Evolutionary conservation across 2,888 invertebrate genomes (phyloP), one percentile per base, ranked within the genome.

Genomic region (Artemia sinica): DNA sequence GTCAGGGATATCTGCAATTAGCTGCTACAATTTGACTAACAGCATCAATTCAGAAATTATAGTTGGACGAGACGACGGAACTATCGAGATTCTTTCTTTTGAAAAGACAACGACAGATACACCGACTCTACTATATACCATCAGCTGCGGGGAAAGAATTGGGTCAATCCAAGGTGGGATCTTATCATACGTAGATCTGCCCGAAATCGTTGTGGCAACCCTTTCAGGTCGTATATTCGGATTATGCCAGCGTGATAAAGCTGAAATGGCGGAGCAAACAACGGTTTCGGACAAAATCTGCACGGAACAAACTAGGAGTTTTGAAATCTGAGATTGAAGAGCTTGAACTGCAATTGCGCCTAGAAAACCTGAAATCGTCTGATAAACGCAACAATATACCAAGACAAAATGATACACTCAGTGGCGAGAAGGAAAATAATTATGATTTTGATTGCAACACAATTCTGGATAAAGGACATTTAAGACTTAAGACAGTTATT

Each of bases 251-350:
- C 63, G 28, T 18, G 63, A 58, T 9, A 58, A 11, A 28, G 28
- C 63, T 58, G 14, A 58, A 58, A 58, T 28, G n/a, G 63, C n/a
- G 63, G 63, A n/a, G 28, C 63, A 58, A 28, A 58, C 63, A 58
- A 58, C 63, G 8, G 12, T 58, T 58, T 18, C 63, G 63, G 63
- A 58, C 63, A 10, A 58, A 58, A 58, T 58, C 63, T n/a, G 63
- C 63, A 58, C n/a, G 63, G 63, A 58, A 58, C 10, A n/a, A 58
- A 58, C n/a, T 58, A 28, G 63, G 63, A 8, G 63, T 58, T n/a
- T 10, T 58, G 63, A 58, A 58, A 28, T 58, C 63, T n/a, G 63
- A 58, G 11, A 58, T 58, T 18, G 63, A 58, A 28, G 63, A 58
- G 10, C 63, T 58, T 10, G 63, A 58, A 10, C n/a, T 58, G 63